Evolutionary conservation across 2,888 invertebrate genomes (phyloP).

Genomic region (Mechanitis messenoides): DNA sequence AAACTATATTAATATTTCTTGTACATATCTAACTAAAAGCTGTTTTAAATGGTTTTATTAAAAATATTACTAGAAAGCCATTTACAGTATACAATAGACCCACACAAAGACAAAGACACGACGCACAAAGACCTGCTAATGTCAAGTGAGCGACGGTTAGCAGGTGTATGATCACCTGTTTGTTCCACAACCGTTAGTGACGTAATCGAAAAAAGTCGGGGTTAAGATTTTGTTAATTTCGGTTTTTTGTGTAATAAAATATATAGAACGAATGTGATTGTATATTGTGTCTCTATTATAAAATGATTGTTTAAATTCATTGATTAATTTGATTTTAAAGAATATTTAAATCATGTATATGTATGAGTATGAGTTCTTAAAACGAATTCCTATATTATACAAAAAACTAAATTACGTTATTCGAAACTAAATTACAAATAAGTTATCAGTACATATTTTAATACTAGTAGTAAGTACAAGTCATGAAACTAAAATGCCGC

Average conservation of each 20-base stretch:
- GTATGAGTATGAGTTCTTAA: too few relatives aligned
- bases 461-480: too few relatives aligned
- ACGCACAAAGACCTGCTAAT: constrained; percentile 33
- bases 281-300: too few relatives aligned
- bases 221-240: constrained; percentile 19
- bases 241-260: background rate
- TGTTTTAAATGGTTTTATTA: background rate
- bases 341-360: too few relatives aligned
- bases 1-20: too few relatives aligned
- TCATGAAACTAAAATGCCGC: too few relatives aligned
- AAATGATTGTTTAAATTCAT: too few relatives aligned
- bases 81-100: constrained; percentile 39
- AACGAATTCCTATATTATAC: too few relatives aligned
- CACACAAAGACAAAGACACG: constrained; percentile 41
- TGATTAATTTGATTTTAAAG: too few relatives aligned
- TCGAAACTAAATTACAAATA: too few relatives aligned
- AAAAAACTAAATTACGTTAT: too few relatives aligned
- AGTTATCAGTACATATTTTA: too few relatives aligned
- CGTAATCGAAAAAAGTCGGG: constrained; percentile 34
- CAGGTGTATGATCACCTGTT: constrained; percentile 73
- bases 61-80: constrained; percentile 5
- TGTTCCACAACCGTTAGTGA: constrained; percentile 58
- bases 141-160: constrained; percentile 48
- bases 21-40: background rate
- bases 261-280: background rate